These are phyloP conservation scores for Rhinolophus ferrumequinum DNA, from an alignment of 2,113 vertebrate genomes.

Conservation along the genomic window DNA sequence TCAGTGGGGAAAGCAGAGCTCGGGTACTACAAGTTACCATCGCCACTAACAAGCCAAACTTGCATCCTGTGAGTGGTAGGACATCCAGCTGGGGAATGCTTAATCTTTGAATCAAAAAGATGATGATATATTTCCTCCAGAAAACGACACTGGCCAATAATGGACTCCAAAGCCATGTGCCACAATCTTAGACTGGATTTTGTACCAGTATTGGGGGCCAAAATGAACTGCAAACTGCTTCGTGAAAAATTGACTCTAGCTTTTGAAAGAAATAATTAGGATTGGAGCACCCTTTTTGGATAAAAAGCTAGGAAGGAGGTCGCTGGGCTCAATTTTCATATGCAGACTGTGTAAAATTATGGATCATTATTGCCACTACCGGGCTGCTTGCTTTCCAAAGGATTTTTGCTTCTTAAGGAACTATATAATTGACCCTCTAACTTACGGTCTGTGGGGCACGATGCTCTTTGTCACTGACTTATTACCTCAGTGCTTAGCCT, in stretches of 20 bases:
- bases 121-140: conserved; percentile 40
- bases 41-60: neutral
- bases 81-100: conserved; percentile 5
- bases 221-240: conserved; percentile 55
- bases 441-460: neutral
- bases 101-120: conserved; percentile 10
- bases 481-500: neutral
- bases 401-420: conserved; percentile 10
- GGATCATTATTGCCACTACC: neutral
- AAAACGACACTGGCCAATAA: conserved; percentile 26
- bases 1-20: neutral
- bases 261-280: conserved; percentile 61
- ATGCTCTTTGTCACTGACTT: conserved; percentile 41
- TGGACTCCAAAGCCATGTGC: conserved; percentile 46
- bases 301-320: neutral
- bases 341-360: neutral
- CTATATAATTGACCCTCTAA: conserved; percentile 5
- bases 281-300: neutral
- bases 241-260: conserved; percentile 34
- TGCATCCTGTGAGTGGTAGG: neutral
- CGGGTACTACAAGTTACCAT: neutral
- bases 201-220: neutral
- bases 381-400: neutral
- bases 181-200: conserved; percentile 49
- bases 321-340: neutral